Base-by-base conservation (phyloP, 2,113 vertebrate species). In the Takifugu bimaculatus region DNA sequence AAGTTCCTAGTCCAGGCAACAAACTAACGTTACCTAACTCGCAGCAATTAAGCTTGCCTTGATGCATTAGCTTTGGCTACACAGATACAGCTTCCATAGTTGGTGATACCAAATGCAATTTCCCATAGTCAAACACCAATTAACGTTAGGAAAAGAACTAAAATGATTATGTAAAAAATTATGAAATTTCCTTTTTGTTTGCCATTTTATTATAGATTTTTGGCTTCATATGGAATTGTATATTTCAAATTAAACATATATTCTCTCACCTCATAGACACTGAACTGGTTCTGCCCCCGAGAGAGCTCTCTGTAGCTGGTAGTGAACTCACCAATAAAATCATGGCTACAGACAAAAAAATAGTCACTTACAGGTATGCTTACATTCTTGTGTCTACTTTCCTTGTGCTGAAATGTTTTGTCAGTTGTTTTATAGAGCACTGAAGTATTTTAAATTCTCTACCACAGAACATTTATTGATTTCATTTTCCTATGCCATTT, bases 221-320 rank as follows among this genome's bases (percentile, higher is more conserved):
- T 32, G 7, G 7, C 7, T 32, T 32, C 5, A 32, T 27, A 4
- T 26, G 20, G 12, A 26, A 11, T 10, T 4, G 9, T 63, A 69
- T 26, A 68, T 50, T 14, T 64, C 76, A 48, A 14, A 51, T 47
- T 44, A 54, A 20, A 28, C 68, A 42, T 57, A 15, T 20, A 1
- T 15, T 7, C 14, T 63, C 78, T 86, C 72, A 91, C 90, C 89
- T 91, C 90, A 15, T 91, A 91, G 55, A 91, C 86, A 28, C 88
- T 97, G 81, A 99, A 99, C 86, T 99, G 96, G 87, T 92, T 99
- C 90, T 99, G 95, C 6, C 95, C 97, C 6, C 94, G 91, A 60
- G 96, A 96, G 64, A 99, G 92, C 82, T 99, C 96, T 76, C 97
- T 90, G 90, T 99, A 99, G 90, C 97, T 99, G 79, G 97, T 99